Base-by-base conservation (phyloP, 1,140 invertebrate species). In the Ridgeia piscesae region DNA sequence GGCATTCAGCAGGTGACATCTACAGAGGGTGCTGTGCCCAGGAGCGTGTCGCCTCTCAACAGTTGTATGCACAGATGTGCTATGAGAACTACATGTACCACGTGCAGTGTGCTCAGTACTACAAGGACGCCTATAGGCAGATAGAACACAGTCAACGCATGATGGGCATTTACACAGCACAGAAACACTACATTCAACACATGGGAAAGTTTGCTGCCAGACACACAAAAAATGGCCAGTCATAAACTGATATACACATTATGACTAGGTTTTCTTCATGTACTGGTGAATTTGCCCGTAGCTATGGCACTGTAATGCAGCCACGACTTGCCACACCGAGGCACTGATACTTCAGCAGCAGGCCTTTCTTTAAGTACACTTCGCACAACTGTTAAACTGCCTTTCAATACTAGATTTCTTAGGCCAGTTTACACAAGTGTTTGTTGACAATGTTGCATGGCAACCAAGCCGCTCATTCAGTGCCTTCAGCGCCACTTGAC, bases 401-500 rank as follows among this genome's bases (percentile, higher is more conserved):
- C 58, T 27, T 17, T 77, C 27, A 21, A 77, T 0, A 77, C 58
- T 8, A 77, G 58, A 1, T 21, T 14, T 77, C 58, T 77, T 21
- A 77, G 58, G 58, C 58, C 58, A 77, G 6, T 77, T 77, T 77
- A 21, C 27, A 77, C 58, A 77, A 77, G 58, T 31, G 58, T 77
- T 77, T 77, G 58, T 77, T 77, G 58, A 21, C 58, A 21, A 77
- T 21, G 27, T 77, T 4, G 42, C 11, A 21, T 77, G 8, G 58
- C 58, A 77, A 17, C 97, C 98, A 93, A 99, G 96, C 94, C 98
- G 97, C 96, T 99, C 98, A 95, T 98, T 99, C 89, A 99, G 96
- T 6, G 98, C 98, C 96, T 99, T 99, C 91, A 99, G 96, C 90
- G 98, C 98, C 94, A 99, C 98, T 98, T 99, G 98, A 95, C 98